Conservation (phyloP, 1,140 invertebrate genomes). For the Phortica variegata region DNA sequence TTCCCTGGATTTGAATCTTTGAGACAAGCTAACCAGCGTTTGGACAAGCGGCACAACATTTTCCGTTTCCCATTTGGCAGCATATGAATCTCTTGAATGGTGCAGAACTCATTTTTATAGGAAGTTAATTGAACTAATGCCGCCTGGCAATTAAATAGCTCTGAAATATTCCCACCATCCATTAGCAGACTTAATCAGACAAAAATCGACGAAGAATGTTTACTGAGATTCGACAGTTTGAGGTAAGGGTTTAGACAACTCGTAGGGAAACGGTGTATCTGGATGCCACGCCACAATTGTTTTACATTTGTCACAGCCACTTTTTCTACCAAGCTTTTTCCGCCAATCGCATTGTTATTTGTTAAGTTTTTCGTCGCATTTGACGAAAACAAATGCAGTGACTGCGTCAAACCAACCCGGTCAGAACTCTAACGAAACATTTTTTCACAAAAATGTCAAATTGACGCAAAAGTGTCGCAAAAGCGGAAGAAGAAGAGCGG, state of each 20-base stretch:
- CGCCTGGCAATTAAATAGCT: no score
- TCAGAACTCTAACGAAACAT: no score
- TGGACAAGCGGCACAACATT: constrained; percentile 1
- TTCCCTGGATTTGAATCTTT: background rate
- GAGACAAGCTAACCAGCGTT: constrained; percentile 15
- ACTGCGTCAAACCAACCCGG: no score
- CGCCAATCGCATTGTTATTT: constrained; percentile 37
- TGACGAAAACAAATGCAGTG: constrained; percentile 48
- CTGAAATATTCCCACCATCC: no score
- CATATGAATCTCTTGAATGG: constrained; percentile 22
- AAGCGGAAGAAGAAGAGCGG: no score
- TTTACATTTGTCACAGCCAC: constrained; percentile 69
- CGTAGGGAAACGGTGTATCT: constrained; percentile 78
- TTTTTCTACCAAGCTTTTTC: constrained; percentile 55
- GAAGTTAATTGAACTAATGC: background rate
- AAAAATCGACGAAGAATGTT: no score
- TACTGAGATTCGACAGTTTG: constrained; percentile 34
- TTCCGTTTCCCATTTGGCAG: constrained; percentile 6
- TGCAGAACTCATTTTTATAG: constrained; percentile 29
- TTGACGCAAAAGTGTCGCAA: no score
- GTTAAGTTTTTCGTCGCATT: constrained; percentile 21
- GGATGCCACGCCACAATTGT: constrained; percentile 87
- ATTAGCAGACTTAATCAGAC: no score
- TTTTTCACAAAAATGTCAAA: no score
- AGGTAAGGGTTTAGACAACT: constrained; percentile 75